These are phyloP conservation scores for Semaprochilodus insignis DNA, from an alignment of 2,797 vertebrate genomes.

Conservation along the genomic window DNA sequence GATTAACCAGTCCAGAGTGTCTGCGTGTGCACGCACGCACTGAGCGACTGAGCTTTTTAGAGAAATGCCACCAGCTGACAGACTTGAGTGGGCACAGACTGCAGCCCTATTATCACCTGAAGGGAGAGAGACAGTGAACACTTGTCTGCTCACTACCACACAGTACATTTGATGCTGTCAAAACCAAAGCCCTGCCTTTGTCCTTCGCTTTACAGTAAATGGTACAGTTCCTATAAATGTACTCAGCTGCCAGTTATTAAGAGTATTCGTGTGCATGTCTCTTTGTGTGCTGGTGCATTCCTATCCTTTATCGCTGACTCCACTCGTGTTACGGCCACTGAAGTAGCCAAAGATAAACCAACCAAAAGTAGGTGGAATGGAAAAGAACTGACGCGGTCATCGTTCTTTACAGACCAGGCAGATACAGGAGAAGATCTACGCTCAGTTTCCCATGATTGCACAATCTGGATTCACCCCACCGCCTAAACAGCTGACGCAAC, in stretches of 20 bases:
- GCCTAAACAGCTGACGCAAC: background rate
- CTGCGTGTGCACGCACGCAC: background rate
- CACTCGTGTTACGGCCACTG: background rate
- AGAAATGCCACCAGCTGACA: background rate
- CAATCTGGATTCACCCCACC: background rate
- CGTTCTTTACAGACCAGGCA: background rate
- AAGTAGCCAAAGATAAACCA: background rate
- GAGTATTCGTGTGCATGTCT: background rate
- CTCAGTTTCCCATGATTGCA: background rate
- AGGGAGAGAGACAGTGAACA: background rate
- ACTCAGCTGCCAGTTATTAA: background rate
- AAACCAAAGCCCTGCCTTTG: background rate
- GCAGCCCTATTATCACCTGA: background rate
- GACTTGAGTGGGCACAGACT: background rate
- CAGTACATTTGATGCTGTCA: constrained; percentile 1
- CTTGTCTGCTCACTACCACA: background rate
- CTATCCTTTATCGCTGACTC: background rate
- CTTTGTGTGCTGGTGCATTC: background rate
- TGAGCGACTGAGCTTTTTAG: background rate
- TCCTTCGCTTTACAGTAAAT: constrained; percentile 10
- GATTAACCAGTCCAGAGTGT: background rate
- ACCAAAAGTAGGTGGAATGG: background rate
- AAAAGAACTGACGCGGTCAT: background rate
- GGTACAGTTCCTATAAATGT: background rate
- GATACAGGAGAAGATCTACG: background rate